Percentiles rank a stretch among this genome's conserved stretches.
phyloP scores from a whole-genome alignment of 1,140 invertebrate species.

The Chrysoperla carnea region DNA sequence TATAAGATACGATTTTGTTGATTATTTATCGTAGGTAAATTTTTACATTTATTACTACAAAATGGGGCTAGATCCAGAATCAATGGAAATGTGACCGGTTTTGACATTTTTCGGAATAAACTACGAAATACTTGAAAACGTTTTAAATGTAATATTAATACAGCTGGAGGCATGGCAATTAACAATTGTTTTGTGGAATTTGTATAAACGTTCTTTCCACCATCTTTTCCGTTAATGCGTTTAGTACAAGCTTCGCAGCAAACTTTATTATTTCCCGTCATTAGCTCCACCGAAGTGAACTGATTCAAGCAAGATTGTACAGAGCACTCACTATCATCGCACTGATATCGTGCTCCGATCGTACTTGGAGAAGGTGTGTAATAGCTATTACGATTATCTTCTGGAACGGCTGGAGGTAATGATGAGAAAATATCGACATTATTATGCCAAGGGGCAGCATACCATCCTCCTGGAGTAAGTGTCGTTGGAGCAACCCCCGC shows the following conservation, averaged over 20 bases:
- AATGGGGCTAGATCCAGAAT: conserved; percentile 80
- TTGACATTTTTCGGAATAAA: conserved; percentile 48
- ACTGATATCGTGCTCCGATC: conserved; percentile 42
- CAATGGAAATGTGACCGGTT: conserved; percentile 75
- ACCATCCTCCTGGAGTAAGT: too few species aligned
- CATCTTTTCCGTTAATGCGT: conserved; percentile 34
- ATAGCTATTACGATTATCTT: too few species aligned
- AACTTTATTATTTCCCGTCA: conserved; percentile 84
- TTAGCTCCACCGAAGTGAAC: conserved; percentile 75
- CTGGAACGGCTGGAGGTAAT: too few species aligned
- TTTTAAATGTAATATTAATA: conserved; percentile 90
- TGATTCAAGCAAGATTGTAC: conserved; percentile 76
- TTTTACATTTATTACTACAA: conserved; percentile 60
- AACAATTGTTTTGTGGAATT: conserved; percentile 85
- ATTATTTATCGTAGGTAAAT: conserved; percentile 36
- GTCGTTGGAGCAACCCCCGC: too few species aligned
- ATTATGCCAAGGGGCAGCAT: too few species aligned
- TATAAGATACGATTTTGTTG: conserved; percentile 61
- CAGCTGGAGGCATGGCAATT: conserved; percentile 74
- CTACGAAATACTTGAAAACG: conserved; percentile 47
- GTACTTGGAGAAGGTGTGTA: conserved; percentile 19
- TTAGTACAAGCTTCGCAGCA: conserved; percentile 79
- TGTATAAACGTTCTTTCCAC: conserved; percentile 63
- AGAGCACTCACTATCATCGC: conserved; percentile 61
- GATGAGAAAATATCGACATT: too few species aligned